These are phyloP conservation scores for Andrena marginata DNA, from an alignment of 2,888 invertebrate species.

Conservation along the genomic window DNA sequence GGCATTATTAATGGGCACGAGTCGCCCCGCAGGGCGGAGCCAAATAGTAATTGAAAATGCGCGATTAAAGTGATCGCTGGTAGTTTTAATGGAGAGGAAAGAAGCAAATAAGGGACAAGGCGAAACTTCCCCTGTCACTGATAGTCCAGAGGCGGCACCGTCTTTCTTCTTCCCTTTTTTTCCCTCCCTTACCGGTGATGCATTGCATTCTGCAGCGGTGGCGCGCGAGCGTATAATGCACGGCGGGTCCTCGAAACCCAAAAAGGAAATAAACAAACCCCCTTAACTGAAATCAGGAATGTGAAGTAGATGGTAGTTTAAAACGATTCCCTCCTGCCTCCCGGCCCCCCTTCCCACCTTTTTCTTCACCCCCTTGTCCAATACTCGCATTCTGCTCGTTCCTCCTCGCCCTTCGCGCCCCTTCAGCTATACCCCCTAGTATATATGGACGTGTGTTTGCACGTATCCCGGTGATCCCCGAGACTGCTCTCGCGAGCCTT, in stretches of 20 bases:
- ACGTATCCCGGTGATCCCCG: constrained; percentile 31
- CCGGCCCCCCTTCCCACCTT: constrained; percentile 4
- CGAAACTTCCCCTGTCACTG: constrained; percentile 50
- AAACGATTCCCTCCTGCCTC: constrained; percentile 70
- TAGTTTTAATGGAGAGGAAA: constrained; percentile 64
- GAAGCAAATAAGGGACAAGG: constrained; percentile 56
- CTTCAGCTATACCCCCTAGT: constrained; percentile 12
- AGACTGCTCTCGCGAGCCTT: constrained; percentile 37
- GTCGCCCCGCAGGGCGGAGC: neutral
- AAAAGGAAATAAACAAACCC: constrained; percentile 78
- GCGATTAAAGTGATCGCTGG: constrained; percentile 51
- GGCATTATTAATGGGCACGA: constrained; percentile 6
- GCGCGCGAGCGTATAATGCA: constrained; percentile 64
- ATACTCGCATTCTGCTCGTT: constrained; percentile 49
- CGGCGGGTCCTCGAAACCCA: constrained; percentile 54
- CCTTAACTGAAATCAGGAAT: constrained; percentile 80
- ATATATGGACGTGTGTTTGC: constrained; percentile 36
- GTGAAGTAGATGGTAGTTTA: constrained; percentile 79
- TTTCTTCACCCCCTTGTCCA: constrained; percentile 28
- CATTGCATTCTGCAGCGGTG: constrained; percentile 61
- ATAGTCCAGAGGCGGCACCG: constrained; percentile 49
- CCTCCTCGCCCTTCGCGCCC: neutral
- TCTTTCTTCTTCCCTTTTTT: constrained; percentile 18
- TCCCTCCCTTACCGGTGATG: constrained; percentile 48
- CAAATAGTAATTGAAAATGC: constrained; percentile 46